Percentiles rank a stretch among this genome's conserved stretches.
Evolutionary conservation across 2,113 vertebrate species (phyloP).

Genomic region (Caranx melampygus): DNA sequence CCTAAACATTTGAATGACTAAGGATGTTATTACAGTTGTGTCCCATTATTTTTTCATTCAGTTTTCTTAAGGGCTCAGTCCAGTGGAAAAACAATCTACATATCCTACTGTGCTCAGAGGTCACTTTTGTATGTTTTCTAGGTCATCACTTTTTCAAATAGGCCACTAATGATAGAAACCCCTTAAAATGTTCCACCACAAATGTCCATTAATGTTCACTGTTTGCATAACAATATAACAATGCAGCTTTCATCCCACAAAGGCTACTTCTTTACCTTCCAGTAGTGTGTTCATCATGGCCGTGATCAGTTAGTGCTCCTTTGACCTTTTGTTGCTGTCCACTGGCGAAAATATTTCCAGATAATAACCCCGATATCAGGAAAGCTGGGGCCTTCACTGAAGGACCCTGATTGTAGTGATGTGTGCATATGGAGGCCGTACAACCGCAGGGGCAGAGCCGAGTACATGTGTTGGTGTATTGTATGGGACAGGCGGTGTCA

Average conservation of each 20-base stretch:
- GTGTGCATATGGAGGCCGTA: constrained; percentile 83
- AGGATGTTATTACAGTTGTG: neutral
- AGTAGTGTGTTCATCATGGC: constrained; percentile 55
- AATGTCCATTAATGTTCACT: neutral
- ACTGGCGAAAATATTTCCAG: constrained; percentile 77
- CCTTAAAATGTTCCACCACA: neutral
- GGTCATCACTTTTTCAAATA: neutral
- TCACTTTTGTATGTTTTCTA: neutral
- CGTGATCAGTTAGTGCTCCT: constrained; percentile 52
- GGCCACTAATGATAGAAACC: neutral
- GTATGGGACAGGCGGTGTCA: constrained; percentile 78
- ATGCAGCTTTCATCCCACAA: constrained; percentile 18
- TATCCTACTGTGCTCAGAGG: neutral
- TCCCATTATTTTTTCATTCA: neutral
- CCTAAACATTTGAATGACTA: neutral
- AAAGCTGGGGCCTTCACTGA: constrained; percentile 72
- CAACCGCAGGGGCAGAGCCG: constrained; percentile 63
- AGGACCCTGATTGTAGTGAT: constrained; percentile 79
- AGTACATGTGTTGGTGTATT: constrained; percentile 71
- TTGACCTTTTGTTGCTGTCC: constrained; percentile 77
- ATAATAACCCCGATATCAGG: constrained; percentile 75
- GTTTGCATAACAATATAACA: neutral
- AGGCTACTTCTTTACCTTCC: constrained; percentile 3
- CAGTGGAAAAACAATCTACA: neutral
- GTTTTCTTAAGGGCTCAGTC: neutral